Base-by-base conservation (phyloP, 2,888 invertebrate genomes). In the Subacronicta megacephala region DNA sequence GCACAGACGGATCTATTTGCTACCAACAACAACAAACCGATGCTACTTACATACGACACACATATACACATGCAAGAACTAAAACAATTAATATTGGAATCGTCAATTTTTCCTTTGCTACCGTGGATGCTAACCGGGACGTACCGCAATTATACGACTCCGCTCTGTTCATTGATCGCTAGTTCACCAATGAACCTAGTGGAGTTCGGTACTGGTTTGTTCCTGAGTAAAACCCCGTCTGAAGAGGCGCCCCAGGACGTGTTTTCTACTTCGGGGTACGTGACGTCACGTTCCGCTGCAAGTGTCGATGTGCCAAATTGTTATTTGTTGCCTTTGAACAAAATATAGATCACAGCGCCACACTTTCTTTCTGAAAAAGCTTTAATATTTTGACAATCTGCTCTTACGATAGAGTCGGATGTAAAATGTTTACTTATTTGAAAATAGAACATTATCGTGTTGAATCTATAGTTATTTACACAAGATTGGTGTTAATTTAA, bases 181-280 rank as follows among this genome's bases (percentile, higher is more conserved):
- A 98, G 98, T 95, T 98, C 98, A 87, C 98, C 98, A 87, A 98
- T 98, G 95, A 98, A 98, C 95, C 96, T 99, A 95, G 98, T 98
- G 93, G 98, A 98, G 96, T 97, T 99, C 95, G 98, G 98, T 93
- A 97, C 98, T 86, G 98, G 98, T 93, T 96, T 98, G 92, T 98
- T 98, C 95, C 95, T 96, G 92, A 97, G 97, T 95, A 98, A 98
- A 95, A 98, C 98, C 85, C 98, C 98, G 87, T 97, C 97, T 90
- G 98, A 98, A 95, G 98, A 98, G 95, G 97, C 97, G 89, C 97
- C 94, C 95, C 96, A 88, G 85, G 96, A 94, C 94, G 95, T 89
- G 95, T 95, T 92, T 94, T 94, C 92, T 92, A 92, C 92, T 92
- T 94, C 95, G 95, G 94, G 95, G 95, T 95, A 96, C 95, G 95